Evolutionary conservation across 2,888 invertebrate genomes (phyloP), one percentile per base, ranked within the genome.

Genomic region (Thecophora atra): DNA sequence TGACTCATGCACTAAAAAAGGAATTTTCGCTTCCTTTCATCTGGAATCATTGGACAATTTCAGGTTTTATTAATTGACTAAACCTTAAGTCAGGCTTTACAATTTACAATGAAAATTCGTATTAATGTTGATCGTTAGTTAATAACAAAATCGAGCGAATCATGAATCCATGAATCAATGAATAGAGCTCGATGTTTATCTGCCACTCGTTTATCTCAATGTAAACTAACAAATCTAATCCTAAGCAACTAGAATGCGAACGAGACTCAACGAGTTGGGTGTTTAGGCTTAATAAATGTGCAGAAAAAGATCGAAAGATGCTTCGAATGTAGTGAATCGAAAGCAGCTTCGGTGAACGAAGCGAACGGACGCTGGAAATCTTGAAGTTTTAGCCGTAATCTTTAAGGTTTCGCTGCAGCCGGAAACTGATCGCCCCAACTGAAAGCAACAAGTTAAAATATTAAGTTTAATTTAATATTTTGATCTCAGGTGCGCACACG

Each of bases 311-410:
- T 28, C 52, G 17, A 65, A 19, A 78, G 78, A 77, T 77, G 75
- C 77, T 77, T 81, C 77, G 78, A 60, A 47, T 42, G 26, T 74
- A 71, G 76, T 30, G 71, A 73, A 79, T 71, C 60, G 21, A 72
- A 76, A 76, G 68, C 6, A 3, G 11, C 42, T 21, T 42, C 42
- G 28, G 4, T n/a, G 47, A 47, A 37, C n/a, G 6, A 62, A 5
- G 21, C 21, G 6, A 60, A 19, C 24, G 63, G 21, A 42, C 30
- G n/a, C 47, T 24, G 51, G 51, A 30, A 37, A 62, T 42, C n/a
- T 37, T 30, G 47, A 51, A 11, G 26, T 47, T 17, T 4, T n/a
- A 5, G 11, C 15, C 7, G n/a, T n/a, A 30, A 66, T 66, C 11
- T 52, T 26, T 21, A 15, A 11, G 19, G 7, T 66, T 19, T 52